Evolutionary conservation across 1,140 invertebrate species (phyloP), one percentile per base, ranked within the genome.

Genomic region (Apis mellifera): DNA sequence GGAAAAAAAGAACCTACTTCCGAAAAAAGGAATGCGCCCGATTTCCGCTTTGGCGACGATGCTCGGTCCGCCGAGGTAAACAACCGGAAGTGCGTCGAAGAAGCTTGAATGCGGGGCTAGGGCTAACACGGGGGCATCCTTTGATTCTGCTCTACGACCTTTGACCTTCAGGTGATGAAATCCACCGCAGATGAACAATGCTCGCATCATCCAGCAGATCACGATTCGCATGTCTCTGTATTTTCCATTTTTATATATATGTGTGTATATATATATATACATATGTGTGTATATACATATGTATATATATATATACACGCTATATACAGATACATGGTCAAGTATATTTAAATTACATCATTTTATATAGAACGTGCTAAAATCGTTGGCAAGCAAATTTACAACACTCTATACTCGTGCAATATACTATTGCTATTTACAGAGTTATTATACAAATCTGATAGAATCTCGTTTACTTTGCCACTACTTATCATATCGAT

Each of bases 31-130:
- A 89, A 98, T 95, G 78, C 95, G 94, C 57, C 96, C 95, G 52
- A 96, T 96, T 92, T 97, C 97, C 26, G 96, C 96, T 92, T 98
- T 98, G 78, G 97, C 97, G 84, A 99, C 98, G 91, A 98, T 97
- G 90, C 97, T 97, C 8, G 98, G 97, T 42, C 97, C 97, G 50
- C 96, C 96, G 80, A 98, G 95, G 86, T 96, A 95, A 82, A 98
- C 96, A 82, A 98, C 96, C 82, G 96, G 95, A 82, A 99, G 95
- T 75, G 97, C 97, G 94, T 99, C 98, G 94, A 98, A 97, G 95
- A 97, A 98, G 78, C 97, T 96, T 32, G 98, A 99, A 93, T 99
- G 98, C 12, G 98, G 98, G 26, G 97, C 97, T 69, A 98, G 95
- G n/a, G 96, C 96, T 78, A 99, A 94, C 82, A 99, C 96, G 5